Percentiles rank a stretch among this genome's conserved stretches.
Conservation (phyloP, 2,113 vertebrate species). For the Podiceps cristatus region DNA sequence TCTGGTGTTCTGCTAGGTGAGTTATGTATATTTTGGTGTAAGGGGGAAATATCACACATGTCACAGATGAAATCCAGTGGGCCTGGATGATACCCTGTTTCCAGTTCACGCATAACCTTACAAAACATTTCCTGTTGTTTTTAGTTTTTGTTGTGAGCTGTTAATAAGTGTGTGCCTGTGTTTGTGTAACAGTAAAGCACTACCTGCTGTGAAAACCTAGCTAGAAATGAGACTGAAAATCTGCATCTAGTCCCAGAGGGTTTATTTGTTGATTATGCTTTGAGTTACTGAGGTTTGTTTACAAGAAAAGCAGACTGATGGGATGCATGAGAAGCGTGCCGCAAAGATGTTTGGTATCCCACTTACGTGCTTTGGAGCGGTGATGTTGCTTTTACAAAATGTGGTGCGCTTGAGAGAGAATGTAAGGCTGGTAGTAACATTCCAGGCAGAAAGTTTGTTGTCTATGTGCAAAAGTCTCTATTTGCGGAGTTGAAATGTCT, state of each 20-base stretch:
- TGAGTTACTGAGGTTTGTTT: constrained; percentile 23
- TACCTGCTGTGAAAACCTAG: background rate
- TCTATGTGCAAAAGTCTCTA: background rate
- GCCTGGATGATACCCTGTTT: background rate
- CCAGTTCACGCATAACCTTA: background rate
- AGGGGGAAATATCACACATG: background rate
- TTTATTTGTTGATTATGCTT: background rate
- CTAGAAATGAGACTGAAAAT: background rate
- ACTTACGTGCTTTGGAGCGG: background rate
- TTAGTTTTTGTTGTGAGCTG: background rate
- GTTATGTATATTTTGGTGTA: background rate
- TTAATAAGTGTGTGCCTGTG: background rate
- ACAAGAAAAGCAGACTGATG: constrained; percentile 6
- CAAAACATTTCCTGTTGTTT: background rate
- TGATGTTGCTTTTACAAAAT: background rate
- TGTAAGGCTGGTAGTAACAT: background rate
- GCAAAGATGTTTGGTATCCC: constrained; percentile 62
- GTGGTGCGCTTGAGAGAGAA: background rate
- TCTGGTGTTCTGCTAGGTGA: background rate
- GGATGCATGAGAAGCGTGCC: background rate
- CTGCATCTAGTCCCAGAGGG: background rate
- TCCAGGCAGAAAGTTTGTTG: background rate
- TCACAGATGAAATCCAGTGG: background rate
- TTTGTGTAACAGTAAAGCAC: background rate
- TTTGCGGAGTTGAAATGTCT: background rate